A percentile compares a stretch with the other conserved stretches of the same genome.
phyloP scores from a whole-genome alignment of 2,888 invertebrate species.

The Phlogophora meticulosa region DNA sequence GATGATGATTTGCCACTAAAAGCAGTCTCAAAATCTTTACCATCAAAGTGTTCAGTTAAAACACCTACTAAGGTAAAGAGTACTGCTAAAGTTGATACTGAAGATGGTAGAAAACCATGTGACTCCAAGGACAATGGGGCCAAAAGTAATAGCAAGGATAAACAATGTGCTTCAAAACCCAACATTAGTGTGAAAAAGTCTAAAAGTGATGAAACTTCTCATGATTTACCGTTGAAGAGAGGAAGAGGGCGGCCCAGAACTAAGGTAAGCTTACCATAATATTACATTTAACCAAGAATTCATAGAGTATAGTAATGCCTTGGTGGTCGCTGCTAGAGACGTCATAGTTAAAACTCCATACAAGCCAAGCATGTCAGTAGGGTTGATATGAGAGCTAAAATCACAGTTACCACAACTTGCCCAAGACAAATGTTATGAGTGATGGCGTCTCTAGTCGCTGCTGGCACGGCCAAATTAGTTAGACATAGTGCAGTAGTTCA shows the following conservation, averaged over 20 bases:
- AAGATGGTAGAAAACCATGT: constrained; percentile 77
- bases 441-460: too few relatives aligned
- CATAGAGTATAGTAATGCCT: too few relatives aligned
- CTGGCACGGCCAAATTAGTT: too few relatives aligned
- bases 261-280: constrained; percentile 81
- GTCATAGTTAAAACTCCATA: too few relatives aligned
- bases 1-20: constrained; percentile 87
- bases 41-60: constrained; percentile 80
- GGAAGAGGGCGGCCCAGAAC: constrained; percentile 83
- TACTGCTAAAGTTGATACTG: constrained; percentile 79
- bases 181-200: constrained; percentile 80
- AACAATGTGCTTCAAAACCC: constrained; percentile 77
- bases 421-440: too few relatives aligned
- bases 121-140: constrained; percentile 76
- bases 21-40: constrained; percentile 83
- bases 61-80: constrained; percentile 72
- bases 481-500: neutral
- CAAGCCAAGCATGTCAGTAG: too few relatives aligned
- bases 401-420: too few relatives aligned
- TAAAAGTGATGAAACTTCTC: constrained; percentile 81
- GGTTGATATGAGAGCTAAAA: too few relatives aligned
- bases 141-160: constrained; percentile 79
- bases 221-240: constrained; percentile 77
- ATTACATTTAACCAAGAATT: neutral
- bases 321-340: too few relatives aligned